Evolutionary conservation across 2,113 vertebrate genomes (phyloP).

Genomic region (Chaetorhynchus papuensis): DNA sequence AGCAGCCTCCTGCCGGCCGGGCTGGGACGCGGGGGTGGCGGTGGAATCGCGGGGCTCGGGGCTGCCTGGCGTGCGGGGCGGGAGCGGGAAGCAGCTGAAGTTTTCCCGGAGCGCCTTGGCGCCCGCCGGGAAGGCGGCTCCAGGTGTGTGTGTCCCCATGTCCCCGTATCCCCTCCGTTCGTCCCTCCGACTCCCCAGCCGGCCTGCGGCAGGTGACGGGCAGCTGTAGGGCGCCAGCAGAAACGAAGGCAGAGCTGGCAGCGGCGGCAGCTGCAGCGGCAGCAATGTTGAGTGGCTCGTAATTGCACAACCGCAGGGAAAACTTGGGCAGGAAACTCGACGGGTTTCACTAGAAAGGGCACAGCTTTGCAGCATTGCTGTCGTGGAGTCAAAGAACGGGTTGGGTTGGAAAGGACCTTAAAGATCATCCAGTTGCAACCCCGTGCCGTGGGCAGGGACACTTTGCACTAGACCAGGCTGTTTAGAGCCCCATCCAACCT

Average conservation of each 20-base stretch:
- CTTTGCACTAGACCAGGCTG: rapidly evolving
- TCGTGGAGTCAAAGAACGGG: not conserved
- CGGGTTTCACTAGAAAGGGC: not conserved
- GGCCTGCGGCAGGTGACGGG: not conserved
- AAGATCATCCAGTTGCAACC: not conserved
- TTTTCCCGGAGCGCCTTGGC: not conserved
- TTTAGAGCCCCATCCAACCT: not conserved
- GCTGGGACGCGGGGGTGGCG: not conserved
- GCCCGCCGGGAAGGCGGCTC: not conserved
- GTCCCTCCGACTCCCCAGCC: too few relatives aligned
- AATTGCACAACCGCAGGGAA: not conserved
- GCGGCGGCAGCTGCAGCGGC: not conserved
- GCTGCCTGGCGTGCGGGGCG: not conserved
- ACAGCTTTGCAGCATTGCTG: not conserved
- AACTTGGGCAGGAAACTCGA: not conserved
- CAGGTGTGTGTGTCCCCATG: not conserved
- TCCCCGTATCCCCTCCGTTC: not conserved
- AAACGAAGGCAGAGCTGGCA: not conserved
- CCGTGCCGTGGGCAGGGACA: too few relatives aligned
- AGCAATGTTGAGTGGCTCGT: not conserved
- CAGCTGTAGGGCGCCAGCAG: not conserved
- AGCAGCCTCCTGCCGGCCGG: not conserved
- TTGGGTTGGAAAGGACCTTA: not conserved
- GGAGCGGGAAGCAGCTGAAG: not conserved
- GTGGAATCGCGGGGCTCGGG: not conserved